Percentiles rank a stretch among this genome's conserved stretches.
phyloP scores from a whole-genome alignment of 1,140 invertebrate genomes.

The Lepidurus apus region DNA sequence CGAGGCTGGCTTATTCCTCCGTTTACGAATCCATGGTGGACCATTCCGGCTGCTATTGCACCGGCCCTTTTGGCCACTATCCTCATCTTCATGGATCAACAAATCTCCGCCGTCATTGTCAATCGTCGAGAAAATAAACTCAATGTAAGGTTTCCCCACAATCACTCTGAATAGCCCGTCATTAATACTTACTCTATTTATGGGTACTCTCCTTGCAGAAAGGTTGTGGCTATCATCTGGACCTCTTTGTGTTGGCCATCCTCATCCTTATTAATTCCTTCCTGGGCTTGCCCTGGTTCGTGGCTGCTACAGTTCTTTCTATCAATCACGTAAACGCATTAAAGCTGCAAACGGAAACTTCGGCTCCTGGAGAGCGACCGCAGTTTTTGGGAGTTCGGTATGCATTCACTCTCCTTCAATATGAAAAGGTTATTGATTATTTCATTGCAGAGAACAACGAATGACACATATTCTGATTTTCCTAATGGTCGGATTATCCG shows the following conservation, averaged over 20 bases:
- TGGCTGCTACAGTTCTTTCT: slow-evolving; percentile 49
- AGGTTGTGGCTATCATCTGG: slow-evolving; percentile 49
- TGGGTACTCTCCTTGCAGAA: slow-evolving; percentile 40
- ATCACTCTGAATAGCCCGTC: neutral
- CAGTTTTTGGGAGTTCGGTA: slow-evolving; percentile 46
- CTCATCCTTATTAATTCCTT: slow-evolving; percentile 47
- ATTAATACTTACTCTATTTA: neutral
- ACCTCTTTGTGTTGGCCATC: slow-evolving; percentile 44
- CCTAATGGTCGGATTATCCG: slow-evolving; percentile 44
- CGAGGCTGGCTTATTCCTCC: slow-evolving; percentile 44
- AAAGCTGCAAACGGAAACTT: slow-evolving; percentile 41
- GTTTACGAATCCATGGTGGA: slow-evolving; percentile 40
- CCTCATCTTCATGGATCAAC: slow-evolving; percentile 48
- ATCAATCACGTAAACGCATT: slow-evolving; percentile 45
- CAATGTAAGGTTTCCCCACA: slow-evolving; percentile 37
- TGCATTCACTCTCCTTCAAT: slow-evolving; percentile 19
- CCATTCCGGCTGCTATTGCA: slow-evolving; percentile 37
- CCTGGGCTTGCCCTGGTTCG: slow-evolving; percentile 49
- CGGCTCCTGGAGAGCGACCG: slow-evolving; percentile 46
- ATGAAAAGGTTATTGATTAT: neutral
- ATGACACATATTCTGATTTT: slow-evolving; percentile 45
- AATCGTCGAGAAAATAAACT: slow-evolving; percentile 49
- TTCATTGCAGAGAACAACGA: slow-evolving; percentile 43
- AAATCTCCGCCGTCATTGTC: slow-evolving; percentile 48
- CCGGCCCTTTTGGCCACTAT: slow-evolving; percentile 45